These are phyloP conservation scores for Athene cunicularia DNA, from an alignment of 2,113 vertebrate species.

Conservation along the genomic window DNA sequence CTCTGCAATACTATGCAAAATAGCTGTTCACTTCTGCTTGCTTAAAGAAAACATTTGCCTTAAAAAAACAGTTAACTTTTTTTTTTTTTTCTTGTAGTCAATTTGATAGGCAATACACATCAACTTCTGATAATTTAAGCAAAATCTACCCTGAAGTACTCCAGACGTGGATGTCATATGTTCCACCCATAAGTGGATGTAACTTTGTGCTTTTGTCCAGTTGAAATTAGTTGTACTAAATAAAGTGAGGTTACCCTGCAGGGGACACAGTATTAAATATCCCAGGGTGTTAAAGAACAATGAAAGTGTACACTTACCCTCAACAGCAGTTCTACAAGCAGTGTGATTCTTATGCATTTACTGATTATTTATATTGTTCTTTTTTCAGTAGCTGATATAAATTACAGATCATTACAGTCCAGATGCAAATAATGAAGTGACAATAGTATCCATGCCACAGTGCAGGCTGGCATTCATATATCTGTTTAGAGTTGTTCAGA, in stretches of 20 bases:
- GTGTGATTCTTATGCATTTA: conserved; percentile 2
- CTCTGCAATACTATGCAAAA: conserved; percentile 39
- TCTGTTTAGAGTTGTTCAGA: conserved; percentile 27
- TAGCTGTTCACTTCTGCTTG: neutral
- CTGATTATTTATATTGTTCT: neutral
- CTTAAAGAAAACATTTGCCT: neutral
- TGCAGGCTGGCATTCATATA: neutral
- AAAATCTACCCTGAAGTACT: neutral
- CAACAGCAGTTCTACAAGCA: neutral
- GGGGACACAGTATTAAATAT: neutral
- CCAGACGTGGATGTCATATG: neutral
- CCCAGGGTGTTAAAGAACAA: neutral
- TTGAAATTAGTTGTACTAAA: neutral
- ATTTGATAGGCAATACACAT: neutral
- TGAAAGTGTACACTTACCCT: neutral
- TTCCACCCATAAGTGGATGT: neutral
- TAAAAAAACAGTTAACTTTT: neutral
- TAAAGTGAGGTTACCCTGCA: neutral
- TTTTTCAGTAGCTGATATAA: conserved; percentile 41
- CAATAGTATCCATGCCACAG: neutral
- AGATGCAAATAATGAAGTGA: conserved; percentile 32
- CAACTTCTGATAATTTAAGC: neutral
- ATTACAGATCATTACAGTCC: conserved; percentile 30
- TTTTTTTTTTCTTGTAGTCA: too few species aligned
- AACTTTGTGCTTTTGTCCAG: neutral